phyloP scores from a whole-genome alignment of 2,888 invertebrate genomes.

The Tuberolachnus salignus region DNA sequence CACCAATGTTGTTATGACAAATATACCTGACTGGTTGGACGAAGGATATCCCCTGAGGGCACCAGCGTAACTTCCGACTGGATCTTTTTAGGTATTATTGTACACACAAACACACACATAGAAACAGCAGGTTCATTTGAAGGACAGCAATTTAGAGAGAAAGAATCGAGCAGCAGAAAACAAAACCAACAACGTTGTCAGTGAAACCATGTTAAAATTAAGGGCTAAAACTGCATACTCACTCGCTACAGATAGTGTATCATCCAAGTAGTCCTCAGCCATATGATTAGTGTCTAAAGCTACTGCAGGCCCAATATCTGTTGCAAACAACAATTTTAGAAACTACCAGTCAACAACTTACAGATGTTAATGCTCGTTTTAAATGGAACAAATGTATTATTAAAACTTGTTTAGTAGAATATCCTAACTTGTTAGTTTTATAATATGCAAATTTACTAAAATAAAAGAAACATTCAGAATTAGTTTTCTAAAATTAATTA shows the following conservation, averaged over 20 bases:
- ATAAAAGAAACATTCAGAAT: background rate
- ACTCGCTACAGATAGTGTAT: slow-evolving; percentile 47
- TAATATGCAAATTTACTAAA: background rate
- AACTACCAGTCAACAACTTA: slow-evolving; percentile 25
- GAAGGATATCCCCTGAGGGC: slow-evolving; percentile 85
- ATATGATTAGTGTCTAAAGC: slow-evolving; percentile 44
- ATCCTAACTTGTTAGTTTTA: background rate
- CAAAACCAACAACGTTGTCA: slow-evolving; percentile 57
- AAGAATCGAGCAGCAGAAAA: slow-evolving; percentile 54
- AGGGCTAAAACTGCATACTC: slow-evolving; percentile 37
- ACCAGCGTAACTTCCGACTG: slow-evolving; percentile 79
- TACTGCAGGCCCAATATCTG: slow-evolving; percentile 42
- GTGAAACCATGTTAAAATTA: slow-evolving; percentile 48
- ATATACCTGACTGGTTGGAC: slow-evolving; percentile 89
- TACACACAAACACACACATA: slow-evolving; percentile 47
- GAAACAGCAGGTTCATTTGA: slow-evolving; percentile 42
- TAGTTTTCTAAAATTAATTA: background rate
- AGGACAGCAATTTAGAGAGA: slow-evolving; percentile 50
- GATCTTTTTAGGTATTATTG: slow-evolving; percentile 48
- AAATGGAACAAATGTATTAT: slow-evolving; percentile 2
- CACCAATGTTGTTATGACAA: slow-evolving; percentile 50
- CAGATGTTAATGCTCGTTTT: slow-evolving; percentile 29
- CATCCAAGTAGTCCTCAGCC: slow-evolving; percentile 42
- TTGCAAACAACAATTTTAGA: slow-evolving; percentile 53
- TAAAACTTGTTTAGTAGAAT: background rate